A percentile compares a stretch with the other conserved stretches of the same genome.
Conservation (phyloP, 23 tunicate genomes). For the Aplidium turbinatum region DNA sequence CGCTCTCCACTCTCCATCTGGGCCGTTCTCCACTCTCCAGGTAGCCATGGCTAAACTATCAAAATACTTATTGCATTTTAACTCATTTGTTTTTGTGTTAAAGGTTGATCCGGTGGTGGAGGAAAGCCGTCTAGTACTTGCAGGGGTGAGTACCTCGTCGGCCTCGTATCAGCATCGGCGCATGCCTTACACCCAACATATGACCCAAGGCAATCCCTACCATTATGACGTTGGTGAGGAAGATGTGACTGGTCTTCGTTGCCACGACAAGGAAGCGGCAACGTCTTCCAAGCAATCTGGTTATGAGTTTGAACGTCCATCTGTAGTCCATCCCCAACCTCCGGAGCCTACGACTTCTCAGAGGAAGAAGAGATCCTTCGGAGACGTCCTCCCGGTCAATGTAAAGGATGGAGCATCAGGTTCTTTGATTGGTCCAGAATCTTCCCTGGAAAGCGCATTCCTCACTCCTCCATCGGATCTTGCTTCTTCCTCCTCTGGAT, state of each 20-base stretch:
- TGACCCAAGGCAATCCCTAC: too few species aligned
- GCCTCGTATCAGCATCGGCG: constrained; percentile 32
- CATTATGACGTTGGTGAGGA: too few species aligned
- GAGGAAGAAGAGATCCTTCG: constrained; percentile 29
- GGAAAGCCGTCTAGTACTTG: not conserved
- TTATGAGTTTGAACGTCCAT: not conserved
- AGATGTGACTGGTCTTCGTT: too few species aligned
- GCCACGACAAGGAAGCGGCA: too few species aligned
- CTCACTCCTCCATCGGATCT: constrained; percentile 92
- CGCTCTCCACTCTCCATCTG: too few species aligned
- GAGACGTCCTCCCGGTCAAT: constrained; percentile 37
- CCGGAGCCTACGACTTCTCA: not conserved
- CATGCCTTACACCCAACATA: constrained; percentile 48
- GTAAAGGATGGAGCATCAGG: constrained; percentile 52
- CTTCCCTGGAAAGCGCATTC: constrained; percentile 43
- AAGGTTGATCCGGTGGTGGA: too few species aligned
- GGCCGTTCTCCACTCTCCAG: too few species aligned
- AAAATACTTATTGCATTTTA: too few species aligned
- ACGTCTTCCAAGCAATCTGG: too few species aligned
- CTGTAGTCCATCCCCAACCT: not conserved
- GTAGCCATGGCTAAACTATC: too few species aligned
- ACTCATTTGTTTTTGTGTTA: too few species aligned
- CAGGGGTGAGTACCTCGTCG: not conserved
- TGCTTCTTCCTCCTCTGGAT: constrained; percentile 72
- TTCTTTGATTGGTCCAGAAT: not conserved